Evolutionary conservation across 2,888 invertebrate genomes (phyloP).

Genomic region (Amphimallon solstitiale): DNA sequence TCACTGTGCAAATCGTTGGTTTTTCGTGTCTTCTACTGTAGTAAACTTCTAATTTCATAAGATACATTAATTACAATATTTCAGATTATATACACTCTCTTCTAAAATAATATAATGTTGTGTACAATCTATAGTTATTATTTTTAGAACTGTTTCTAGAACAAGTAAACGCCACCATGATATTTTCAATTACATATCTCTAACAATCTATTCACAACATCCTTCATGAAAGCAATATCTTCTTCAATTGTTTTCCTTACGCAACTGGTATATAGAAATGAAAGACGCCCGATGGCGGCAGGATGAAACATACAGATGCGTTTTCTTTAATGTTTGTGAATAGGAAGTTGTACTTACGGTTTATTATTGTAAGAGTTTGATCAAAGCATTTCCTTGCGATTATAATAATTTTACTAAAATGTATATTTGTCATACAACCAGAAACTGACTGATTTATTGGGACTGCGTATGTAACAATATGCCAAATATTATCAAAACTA

Average conservation of each 20-base stretch:
- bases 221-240: constrained; percentile 16
- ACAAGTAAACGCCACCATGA: no score
- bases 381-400: constrained; percentile 13
- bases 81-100: no score
- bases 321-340: constrained; percentile 4
- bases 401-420: constrained; percentile 10
- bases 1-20: no score
- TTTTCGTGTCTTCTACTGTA: no score
- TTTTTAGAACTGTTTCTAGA: no score
- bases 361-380: constrained; percentile 5
- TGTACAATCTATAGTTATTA: no score
- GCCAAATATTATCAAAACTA: not conserved
- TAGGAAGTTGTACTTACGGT: constrained; percentile 6
- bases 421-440: not conserved
- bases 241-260: constrained; percentile 16
- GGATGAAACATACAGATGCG: constrained; percentile 2
- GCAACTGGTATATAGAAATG: not conserved
- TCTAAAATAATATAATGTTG: no score
- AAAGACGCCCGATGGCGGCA: not conserved
- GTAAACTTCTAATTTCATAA: no score
- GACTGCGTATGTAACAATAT: not conserved
- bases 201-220: constrained; percentile 13
- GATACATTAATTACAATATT: no score
- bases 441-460: not conserved
- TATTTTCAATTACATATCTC: not conserved